Conservation (phyloP, 2,888 invertebrate genomes). For the Spicauda simplicius region DNA sequence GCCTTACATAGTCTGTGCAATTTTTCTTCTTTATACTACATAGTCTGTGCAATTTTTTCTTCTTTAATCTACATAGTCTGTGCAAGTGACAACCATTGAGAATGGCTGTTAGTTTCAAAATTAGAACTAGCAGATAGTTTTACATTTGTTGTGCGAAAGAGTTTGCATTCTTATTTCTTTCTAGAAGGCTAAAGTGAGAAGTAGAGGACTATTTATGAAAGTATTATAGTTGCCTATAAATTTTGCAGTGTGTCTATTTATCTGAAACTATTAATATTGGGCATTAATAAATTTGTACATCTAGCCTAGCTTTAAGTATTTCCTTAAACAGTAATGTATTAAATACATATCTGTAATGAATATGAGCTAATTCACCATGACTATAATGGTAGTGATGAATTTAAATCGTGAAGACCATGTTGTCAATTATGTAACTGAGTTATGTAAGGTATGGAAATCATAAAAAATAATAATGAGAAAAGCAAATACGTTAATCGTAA, state of each 20-base stretch:
- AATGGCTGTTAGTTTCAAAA: not conserved
- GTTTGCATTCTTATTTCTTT: not conserved
- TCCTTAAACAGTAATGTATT: no score
- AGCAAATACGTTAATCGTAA: no score
- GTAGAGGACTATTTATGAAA: not conserved
- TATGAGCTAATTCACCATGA: no score
- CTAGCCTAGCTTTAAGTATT: no score
- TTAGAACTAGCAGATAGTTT: not conserved
- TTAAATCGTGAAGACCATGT: no score
- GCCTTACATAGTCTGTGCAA: slow-evolving; percentile 35
- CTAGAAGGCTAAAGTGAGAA: not conserved
- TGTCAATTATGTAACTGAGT: no score
- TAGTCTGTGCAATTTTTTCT: slow-evolving; percentile 23
- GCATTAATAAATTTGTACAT: not conserved
- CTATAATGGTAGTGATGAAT: no score
- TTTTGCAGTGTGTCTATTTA: not conserved
- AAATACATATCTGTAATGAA: no score
- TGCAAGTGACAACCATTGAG: not conserved
- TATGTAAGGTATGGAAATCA: no score
- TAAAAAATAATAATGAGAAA: no score
- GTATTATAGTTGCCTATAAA: not conserved
- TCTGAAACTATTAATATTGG: not conserved
- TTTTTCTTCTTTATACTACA: slow-evolving; percentile 1
- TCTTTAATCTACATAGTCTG: slow-evolving; percentile 27
- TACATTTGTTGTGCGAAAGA: not conserved